Evolutionary conservation across 2,888 invertebrate genomes (phyloP), one percentile per base, ranked within the genome.

Genomic region (Coenonympha glycerion): DNA sequence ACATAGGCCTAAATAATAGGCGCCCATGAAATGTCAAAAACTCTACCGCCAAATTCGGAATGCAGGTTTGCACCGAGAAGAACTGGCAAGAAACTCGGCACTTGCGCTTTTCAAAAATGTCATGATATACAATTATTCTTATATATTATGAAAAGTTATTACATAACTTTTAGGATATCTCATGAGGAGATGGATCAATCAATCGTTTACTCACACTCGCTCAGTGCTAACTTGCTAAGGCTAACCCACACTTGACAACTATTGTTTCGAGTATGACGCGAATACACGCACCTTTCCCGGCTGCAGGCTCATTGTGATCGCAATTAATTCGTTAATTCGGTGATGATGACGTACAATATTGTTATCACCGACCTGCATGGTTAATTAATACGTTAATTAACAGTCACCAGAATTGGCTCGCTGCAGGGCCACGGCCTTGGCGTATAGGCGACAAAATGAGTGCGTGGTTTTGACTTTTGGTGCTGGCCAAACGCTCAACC

Each of bases 231-330:
- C 28, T n/a, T 42, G 11, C 11, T 28, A n/a, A n/a, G 11, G 19
- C 11, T 28, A 42, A 11, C 21, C 28, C 9, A 28, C 24, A 42
- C 28, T 42, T 42, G 19, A 31, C 11, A 30, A 21, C 42, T 42
- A 42, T 42, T 42, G 42, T 42, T 41, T 31, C 1, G 21, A 30
- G 31, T 15, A n/a, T 44, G 44, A 44, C 31, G 31, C 19, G 8
- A 33, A 11, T 22, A n/a, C 13, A 3, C 19, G 19, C 11, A 21
- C 42, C 42, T 30, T 31, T 31, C 31, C 21, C 30, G 44, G 22
- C 5, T 9, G 44, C 22, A 3, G 15, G 15, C 24, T 39, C 39
- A 36, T 39, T 39, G 39, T 39, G 22, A 39, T 24, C 39, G 24
- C 39, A 24, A 37, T 39, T 24, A 22, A 39, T 24, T 24, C 39